These are phyloP conservation scores for Platyscapa corneri DNA, from an alignment of 1,140 invertebrate species.

Conservation along the genomic window DNA sequence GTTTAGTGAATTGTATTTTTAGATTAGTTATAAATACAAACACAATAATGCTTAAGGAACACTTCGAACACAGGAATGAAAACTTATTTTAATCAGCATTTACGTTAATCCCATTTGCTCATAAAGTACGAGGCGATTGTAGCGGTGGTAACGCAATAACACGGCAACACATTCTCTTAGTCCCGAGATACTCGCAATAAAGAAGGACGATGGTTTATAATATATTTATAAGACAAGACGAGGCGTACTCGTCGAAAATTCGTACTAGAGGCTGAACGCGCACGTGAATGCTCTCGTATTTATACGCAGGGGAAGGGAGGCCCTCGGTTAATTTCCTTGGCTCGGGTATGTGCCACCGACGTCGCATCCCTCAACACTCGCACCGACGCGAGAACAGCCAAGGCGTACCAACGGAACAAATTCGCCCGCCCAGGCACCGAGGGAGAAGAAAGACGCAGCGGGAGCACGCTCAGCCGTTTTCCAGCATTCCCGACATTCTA, in stretches of 20 bases:
- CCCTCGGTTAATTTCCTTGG: constrained; percentile 11
- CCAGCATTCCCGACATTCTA: constrained; percentile 67
- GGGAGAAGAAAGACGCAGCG: neutral
- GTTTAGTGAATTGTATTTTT: neutral
- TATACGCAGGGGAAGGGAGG: neutral
- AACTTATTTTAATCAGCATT: neutral
- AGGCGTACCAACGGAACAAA: no score
- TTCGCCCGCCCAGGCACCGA: neutral
- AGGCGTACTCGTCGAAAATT: neutral
- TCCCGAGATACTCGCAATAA: neutral
- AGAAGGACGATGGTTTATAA: constrained; percentile 26
- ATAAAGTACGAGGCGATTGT: neutral
- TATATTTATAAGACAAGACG: constrained; percentile 7
- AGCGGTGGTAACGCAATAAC: no score
- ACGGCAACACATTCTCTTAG: neutral
- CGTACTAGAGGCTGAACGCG: neutral
- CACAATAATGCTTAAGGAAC: neutral
- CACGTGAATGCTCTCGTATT: neutral
- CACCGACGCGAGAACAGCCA: neutral
- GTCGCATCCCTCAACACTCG: constrained; percentile 14
- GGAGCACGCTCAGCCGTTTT: constrained; percentile 56
- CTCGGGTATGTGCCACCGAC: constrained; percentile 18
- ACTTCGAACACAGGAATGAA: neutral
- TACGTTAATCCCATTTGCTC: neutral
- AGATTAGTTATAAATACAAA: neutral